Evolutionary conservation across 2,888 invertebrate species (phyloP).

Genomic region (Gerris lacustris): DNA sequence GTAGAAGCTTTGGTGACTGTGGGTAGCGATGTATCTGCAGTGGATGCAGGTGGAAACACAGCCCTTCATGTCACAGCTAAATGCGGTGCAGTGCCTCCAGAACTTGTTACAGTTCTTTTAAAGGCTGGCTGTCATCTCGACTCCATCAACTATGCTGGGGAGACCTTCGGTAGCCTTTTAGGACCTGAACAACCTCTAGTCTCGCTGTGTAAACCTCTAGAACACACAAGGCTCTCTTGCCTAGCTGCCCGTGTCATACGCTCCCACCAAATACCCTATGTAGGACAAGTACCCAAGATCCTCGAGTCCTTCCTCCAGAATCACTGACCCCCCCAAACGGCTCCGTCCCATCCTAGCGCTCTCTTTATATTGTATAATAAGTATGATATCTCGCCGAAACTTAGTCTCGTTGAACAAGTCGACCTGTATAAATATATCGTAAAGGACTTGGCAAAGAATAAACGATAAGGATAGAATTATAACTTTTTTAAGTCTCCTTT

Average conservation of each 20-base stretch:
- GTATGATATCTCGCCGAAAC: no score
- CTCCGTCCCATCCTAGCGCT: no score
- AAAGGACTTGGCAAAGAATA: no score
- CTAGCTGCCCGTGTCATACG: slow-evolving; percentile 67
- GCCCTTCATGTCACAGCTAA: slow-evolving; percentile 70
- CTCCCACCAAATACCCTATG: slow-evolving; percentile 35
- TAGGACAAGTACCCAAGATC: slow-evolving; percentile 25
- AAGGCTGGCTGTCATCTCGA: slow-evolving; percentile 75
- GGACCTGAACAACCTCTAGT: slow-evolving; percentile 17
- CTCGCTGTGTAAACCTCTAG: slow-evolving; percentile 55
- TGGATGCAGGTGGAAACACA: slow-evolving; percentile 74
- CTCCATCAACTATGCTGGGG: slow-evolving; percentile 61
- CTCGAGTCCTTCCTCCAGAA: slow-evolving; percentile 25
- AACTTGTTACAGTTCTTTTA: slow-evolving; percentile 59
- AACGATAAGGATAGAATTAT: no score
- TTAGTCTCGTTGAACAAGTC: no score
- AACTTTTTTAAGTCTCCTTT: no score
- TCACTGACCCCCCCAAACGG: slow-evolving; percentile 21
- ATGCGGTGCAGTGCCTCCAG: slow-evolving; percentile 49
- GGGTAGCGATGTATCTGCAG: slow-evolving; percentile 67
- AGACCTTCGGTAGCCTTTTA: slow-evolving; percentile 50
- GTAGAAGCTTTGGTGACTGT: slow-evolving; percentile 64
- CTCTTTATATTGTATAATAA: no score
- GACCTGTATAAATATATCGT: no score
- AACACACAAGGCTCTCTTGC: slow-evolving; percentile 70